Percentiles rank a stretch among this genome's conserved stretches.
These are phyloP conservation scores for Geophilus truncorum DNA, from an alignment of 2,888 invertebrate genomes.

Conservation along the genomic window DNA sequence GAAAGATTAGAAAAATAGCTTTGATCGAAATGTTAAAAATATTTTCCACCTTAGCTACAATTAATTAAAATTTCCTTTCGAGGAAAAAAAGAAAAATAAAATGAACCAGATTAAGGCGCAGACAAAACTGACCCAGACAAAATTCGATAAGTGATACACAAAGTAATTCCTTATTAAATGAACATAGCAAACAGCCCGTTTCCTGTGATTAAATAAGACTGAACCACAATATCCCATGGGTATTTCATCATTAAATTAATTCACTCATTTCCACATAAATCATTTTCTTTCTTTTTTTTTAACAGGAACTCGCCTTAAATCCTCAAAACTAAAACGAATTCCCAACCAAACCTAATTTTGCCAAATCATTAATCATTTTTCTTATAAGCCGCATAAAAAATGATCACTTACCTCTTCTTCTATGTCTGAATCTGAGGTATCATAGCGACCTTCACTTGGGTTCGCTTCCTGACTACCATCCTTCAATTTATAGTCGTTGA, in stretches of 20 bases:
- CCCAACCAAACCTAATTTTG: too few species aligned
- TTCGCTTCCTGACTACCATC: conserved; percentile 40
- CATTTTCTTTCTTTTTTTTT: neutral
- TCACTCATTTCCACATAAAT: neutral
- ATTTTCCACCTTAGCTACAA: neutral
- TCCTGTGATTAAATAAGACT: conserved; percentile 6
- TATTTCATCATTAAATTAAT: conserved; percentile 17
- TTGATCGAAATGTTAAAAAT: neutral
- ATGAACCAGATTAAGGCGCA: neutral
- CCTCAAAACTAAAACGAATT: neutral
- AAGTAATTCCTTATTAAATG: neutral
- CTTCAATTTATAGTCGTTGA: conserved; percentile 33
- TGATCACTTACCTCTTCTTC: conserved; percentile 32
- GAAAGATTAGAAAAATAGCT: neutral
- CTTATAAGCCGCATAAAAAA: too few species aligned
- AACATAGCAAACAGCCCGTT: neutral
- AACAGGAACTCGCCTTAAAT: too few species aligned
- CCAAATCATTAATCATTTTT: too few species aligned
- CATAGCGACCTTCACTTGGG: conserved; percentile 39
- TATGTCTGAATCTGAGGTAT: conserved; percentile 35
- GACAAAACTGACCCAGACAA: neutral
- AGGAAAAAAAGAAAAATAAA: neutral
- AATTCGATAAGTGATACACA: neutral
- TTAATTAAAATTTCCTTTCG: neutral
- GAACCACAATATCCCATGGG: neutral